phyloP scores from a whole-genome alignment of 2,797 vertebrate species.

The Rhabdomys pumilio region DNA sequence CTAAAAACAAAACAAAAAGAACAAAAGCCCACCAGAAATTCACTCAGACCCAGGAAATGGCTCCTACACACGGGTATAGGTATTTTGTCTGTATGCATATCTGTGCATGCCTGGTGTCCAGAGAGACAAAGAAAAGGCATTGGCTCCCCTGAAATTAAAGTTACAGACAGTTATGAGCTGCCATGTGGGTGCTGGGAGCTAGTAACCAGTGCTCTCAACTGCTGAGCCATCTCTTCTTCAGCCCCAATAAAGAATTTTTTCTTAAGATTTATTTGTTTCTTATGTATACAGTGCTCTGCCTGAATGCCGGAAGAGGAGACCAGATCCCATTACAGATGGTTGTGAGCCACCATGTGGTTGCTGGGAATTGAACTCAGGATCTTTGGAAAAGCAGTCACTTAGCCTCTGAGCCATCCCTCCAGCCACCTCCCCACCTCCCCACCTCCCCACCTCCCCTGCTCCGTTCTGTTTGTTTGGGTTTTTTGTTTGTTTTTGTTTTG shows the following conservation, averaged over 20 bases:
- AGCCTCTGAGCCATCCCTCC: too few relatives aligned
- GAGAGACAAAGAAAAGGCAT: not conserved
- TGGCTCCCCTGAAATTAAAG: not conserved
- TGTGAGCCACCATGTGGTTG: too few relatives aligned
- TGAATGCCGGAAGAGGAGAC: too few relatives aligned
- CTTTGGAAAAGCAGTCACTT: too few relatives aligned
- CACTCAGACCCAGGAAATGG: not conserved
- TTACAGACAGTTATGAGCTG: not conserved
- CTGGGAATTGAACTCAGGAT: too few relatives aligned
- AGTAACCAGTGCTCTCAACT: not conserved
- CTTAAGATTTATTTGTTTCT: too few relatives aligned
- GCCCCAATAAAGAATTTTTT: not conserved
- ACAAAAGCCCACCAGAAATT: not conserved
- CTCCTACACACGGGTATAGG: not conserved
- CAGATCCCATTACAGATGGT: too few relatives aligned
- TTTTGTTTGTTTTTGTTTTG: too few relatives aligned
- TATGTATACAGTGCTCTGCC: too few relatives aligned
- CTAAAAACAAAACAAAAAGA: not conserved
- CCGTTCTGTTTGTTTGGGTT: too few relatives aligned
- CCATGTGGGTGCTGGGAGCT: not conserved
- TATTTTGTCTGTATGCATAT: not conserved
- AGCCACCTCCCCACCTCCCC: too few relatives aligned
- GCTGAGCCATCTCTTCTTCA: not conserved
- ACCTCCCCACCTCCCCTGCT: too few relatives aligned
- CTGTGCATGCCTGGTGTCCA: not conserved